Percentiles rank a stretch among this genome's conserved stretches.
These are phyloP conservation scores for Seriola dumerili DNA, from an alignment of 2,113 vertebrate genomes.

Conservation along the genomic window DNA sequence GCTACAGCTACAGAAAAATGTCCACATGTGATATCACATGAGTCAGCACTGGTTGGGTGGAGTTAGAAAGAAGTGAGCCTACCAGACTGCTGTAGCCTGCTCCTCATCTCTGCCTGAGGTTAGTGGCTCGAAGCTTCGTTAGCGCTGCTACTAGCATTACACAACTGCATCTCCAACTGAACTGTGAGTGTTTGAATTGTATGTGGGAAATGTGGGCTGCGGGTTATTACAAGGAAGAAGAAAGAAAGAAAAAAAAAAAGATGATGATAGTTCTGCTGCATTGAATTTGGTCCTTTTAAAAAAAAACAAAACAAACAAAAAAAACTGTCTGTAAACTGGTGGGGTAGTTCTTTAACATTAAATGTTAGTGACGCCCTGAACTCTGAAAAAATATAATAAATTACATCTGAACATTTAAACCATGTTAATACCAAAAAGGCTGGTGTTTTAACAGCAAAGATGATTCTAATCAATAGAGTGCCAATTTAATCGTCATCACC, in stretches of 20 bases:
- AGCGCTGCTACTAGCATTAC: neutral
- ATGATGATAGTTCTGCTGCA: neutral
- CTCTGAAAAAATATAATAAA: neutral
- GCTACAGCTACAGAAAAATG: neutral
- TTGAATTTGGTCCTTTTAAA: neutral
- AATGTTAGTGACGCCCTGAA: too few relatives aligned
- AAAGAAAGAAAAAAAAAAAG: neutral
- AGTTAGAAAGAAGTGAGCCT: neutral
- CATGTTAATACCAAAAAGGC: neutral
- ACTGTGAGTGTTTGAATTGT: neutral
- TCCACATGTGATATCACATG: neutral
- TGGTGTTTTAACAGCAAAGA: neutral
- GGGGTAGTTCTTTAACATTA: too few relatives aligned
- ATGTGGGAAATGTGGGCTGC: neutral
- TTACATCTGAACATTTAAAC: neutral
- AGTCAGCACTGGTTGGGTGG: neutral
- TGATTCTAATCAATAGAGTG: neutral
- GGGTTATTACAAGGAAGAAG: slow-evolving; percentile 5
- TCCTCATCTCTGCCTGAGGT: neutral
- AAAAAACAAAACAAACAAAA: too few relatives aligned
- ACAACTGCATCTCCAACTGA: neutral
- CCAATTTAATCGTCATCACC: slow-evolving; percentile 44
- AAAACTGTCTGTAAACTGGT: too few relatives aligned
- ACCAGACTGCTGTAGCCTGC: neutral
- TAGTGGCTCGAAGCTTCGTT: neutral